A percentile compares a stretch with the other conserved stretches of the same genome.
phyloP scores from a whole-genome alignment of 2,888 invertebrate genomes.

The Drosophila borealis region DNA sequence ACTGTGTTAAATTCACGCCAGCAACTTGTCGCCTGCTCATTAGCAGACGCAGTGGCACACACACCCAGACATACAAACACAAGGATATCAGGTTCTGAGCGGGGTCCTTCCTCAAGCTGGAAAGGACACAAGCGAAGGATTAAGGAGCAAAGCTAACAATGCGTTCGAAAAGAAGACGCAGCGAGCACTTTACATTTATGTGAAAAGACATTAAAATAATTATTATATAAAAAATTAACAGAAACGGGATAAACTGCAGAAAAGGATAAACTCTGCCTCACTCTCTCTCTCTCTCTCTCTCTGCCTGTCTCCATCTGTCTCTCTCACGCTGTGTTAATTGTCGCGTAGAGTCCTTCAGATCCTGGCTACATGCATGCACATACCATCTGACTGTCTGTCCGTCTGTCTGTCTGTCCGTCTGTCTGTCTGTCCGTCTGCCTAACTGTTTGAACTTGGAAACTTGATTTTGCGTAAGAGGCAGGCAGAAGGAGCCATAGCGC shows the following conservation, averaged over 20 bases:
- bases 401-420: conserved; percentile 33
- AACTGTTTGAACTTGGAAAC: conserved; percentile 78
- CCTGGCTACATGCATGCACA: background rate
- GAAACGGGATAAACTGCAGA: conserved; percentile 30
- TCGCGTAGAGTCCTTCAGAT: conserved; percentile 33
- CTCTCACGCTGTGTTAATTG: conserved; percentile 53
- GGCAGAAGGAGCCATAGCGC: conserved; percentile 19
- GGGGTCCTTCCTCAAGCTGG: conserved; percentile 59
- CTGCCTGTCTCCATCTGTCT: background rate
- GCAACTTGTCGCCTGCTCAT: conserved; percentile 64
- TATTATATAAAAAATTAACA: conserved; percentile 69
- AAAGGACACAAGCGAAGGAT: conserved; percentile 47
- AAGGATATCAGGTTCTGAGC: conserved; percentile 26
- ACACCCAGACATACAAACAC: background rate
- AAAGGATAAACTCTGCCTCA: background rate
- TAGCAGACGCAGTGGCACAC: conserved; percentile 41
- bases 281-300: background rate
- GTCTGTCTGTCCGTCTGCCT: conserved; percentile 45
- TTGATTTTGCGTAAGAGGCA: conserved; percentile 70
- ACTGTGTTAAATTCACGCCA: conserved; percentile 10
- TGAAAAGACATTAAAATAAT: conserved; percentile 65
- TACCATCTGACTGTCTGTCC: conserved; percentile 26
- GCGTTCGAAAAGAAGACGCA: conserved; percentile 48
- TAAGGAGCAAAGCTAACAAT: conserved; percentile 55
- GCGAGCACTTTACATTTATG: conserved; percentile 54